Base-by-base conservation (phyloP, 2,888 invertebrate species). In the Chrysolina oricalcia region DNA sequence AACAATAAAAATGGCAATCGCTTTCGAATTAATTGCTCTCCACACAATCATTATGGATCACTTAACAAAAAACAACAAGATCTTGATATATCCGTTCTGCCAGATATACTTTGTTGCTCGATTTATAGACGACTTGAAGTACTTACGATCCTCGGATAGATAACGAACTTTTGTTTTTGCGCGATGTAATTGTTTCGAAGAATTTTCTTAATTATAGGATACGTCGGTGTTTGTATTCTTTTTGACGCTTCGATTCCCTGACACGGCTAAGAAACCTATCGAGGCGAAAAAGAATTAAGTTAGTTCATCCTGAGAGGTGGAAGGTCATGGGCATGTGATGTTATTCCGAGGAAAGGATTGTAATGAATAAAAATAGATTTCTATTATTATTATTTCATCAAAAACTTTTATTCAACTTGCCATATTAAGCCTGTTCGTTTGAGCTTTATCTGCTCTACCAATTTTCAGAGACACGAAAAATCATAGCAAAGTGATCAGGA, bases 1-100 rank as follows among this genome's bases (percentile, higher is more conserved):
- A 6, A 62, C 40, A 48, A 50, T 71, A 64, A 64, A 71, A 71
- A 71, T 50, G 50, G 64, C 71, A 71, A 71, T 64, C 40, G 15
- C 50, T 64, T 48, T 63, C 19, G 50, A 64, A 71, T 64, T 71
- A 71, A 71, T 71, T 71, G 64, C 71, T 50, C 71, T 71, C 71
- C 50, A 40, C 71, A 50, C 64, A 40, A 50, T 64, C 64, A 64
- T 71, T 64, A 71, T 64, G 40, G 71, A 71, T 64, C 71, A 50
- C 48, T 64, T 21, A 43, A 21, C 21, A 50, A 71, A 71, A 71
- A 65, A 65, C 23, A 67, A 66, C 67, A 40, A 68, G 68, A 68
- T 68, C 68, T 35, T 41, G 68, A 53, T 68, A 68, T 68, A 68
- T 68, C 40, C 53, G 56, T 35, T 43, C 21, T 40, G 50, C 53